Evolutionary conservation across 1,140 invertebrate genomes (phyloP), one percentile per base, ranked within the genome.

Genomic region (Leptinotarsa texana): DNA sequence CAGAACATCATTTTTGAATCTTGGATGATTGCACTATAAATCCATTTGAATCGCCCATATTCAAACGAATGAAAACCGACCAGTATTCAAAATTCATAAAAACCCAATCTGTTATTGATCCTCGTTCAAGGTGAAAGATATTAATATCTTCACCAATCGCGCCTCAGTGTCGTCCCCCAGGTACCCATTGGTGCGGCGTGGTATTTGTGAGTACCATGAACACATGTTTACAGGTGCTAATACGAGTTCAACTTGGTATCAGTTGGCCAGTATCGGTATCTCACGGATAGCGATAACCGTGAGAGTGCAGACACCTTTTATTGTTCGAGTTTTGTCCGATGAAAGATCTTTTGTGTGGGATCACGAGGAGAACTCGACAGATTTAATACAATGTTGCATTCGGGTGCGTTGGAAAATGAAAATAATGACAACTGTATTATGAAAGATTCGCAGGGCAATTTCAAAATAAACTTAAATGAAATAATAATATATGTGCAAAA

Each of bases 91-190:
- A 57, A n/a, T 18, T 57, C n/a, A 33, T 18, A 18, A 15, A 65
- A 24, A 5, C 18, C 13, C 63, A 65, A 17, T 70, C 21, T 57
- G 69, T 69, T 65, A 69, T 74, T 63, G 61, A 70, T 74, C 65
- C 63, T 72, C 69, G 75, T 51, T 71, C 57, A 62, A 77, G 67
- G 73, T 77, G 76, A 72, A 51, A 77, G 57, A 66, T 75, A 75
- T 73, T 77, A 74, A 75, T 75, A 77, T 74, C 62, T 63, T 77
- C 76, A 75, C 76, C 76, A 77, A 77, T 77, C 76, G 68, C 48
- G 61, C 69, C 49, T 27, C 62, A 22, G 74, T 66, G 62, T 69
- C 73, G 73, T 75, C 73, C 76, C 71, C 63, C 51, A 33, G 70
- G 73, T 75, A 77, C 62, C 70, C 76, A 77, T 77, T 77, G 76